Conservation (phyloP, 2,888 invertebrate species). For the Amblyjoppa fuscipennis region DNA sequence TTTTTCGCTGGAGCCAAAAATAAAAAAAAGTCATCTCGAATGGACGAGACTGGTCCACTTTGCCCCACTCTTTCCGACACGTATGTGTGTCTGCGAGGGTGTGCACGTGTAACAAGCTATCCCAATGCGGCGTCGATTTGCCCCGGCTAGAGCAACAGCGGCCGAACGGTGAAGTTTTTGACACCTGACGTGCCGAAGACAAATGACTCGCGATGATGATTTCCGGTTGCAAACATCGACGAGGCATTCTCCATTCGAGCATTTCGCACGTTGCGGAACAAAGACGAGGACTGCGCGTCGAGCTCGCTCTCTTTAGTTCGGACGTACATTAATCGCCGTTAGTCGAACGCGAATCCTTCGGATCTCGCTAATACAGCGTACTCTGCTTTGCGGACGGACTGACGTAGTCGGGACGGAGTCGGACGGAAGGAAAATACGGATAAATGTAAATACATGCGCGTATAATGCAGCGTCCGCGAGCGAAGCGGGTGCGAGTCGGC, state of each 20-base stretch:
- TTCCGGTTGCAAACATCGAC: constrained; percentile 30
- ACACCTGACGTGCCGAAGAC: constrained; percentile 46
- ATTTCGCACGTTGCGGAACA: not conserved
- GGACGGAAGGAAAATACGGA: constrained; percentile 4
- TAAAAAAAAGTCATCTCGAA: too few species aligned
- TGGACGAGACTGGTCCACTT: too few species aligned
- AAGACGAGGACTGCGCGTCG: not conserved
- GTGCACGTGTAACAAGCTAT: not conserved
- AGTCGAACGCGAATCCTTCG: constrained; percentile 4
- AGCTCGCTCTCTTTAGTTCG: not conserved
- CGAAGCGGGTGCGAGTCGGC: not conserved
- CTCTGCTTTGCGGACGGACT: not conserved
- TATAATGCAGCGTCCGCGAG: not conserved
- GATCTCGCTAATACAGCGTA: not conserved
- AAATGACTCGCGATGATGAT: constrained; percentile 42
- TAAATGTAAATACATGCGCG: constrained; percentile 10
- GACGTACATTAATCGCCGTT: not conserved
- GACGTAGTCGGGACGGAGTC: not conserved
- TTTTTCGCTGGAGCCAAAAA: too few species aligned
- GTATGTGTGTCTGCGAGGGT: not conserved
- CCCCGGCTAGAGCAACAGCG: constrained; percentile 4
- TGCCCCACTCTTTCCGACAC: not conserved
- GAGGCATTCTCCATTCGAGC: not conserved
- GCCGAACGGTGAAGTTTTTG: not conserved
- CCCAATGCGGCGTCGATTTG: constrained; percentile 21